Percentiles rank a stretch among this genome's conserved stretches.
Evolutionary conservation across 64 coral and sea anemone genomes (phyloP).

Genomic region (Catalaphyllia jardinei): DNA sequence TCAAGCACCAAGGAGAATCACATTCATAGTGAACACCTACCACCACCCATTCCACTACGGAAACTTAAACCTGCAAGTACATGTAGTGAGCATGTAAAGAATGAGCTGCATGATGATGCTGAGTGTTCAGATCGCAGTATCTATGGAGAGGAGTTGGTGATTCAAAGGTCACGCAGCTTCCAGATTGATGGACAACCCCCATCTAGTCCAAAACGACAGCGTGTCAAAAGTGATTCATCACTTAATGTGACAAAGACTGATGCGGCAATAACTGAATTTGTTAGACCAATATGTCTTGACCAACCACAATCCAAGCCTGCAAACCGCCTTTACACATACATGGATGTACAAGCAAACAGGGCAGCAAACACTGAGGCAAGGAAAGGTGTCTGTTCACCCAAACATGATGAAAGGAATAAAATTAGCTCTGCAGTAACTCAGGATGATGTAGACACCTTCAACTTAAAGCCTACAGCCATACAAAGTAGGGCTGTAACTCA

Average conservation of each 20-base stretch:
- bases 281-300: conserved; percentile 6
- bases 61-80: background rate
- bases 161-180: conserved; percentile 15
- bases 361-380: background rate
- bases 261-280: background rate
- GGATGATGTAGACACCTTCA: background rate
- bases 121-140: background rate
- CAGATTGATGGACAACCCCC: conserved; percentile 22
- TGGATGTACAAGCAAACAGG: background rate
- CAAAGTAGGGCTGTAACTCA: background rate
- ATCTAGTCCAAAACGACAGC: background rate
- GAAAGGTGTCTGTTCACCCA: background rate
- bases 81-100: background rate
- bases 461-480: background rate
- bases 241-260: background rate
- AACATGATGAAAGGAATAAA: background rate
- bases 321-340: background rate
- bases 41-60: conserved; percentile 11
- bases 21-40: background rate
- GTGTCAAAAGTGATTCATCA: background rate
- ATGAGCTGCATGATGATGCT: background rate
- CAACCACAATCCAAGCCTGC: background rate
- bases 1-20: background rate
- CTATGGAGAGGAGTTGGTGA: too few species aligned
- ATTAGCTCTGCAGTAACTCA: background rate